phyloP scores from a whole-genome alignment of 2,888 invertebrate species.

The Allygus modestus region DNA sequence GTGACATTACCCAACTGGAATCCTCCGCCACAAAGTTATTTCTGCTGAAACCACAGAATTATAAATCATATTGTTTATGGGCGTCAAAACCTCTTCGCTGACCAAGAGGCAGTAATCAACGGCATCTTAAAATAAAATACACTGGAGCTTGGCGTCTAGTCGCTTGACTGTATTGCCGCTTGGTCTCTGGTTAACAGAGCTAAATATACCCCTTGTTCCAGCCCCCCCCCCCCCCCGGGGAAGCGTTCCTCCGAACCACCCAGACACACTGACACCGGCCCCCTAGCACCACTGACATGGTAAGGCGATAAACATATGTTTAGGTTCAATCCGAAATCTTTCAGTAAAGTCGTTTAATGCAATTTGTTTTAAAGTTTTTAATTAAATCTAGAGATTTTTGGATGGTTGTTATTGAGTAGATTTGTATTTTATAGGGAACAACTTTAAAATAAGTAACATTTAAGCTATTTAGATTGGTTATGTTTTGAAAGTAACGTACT shows the following conservation, averaged over 20 bases:
- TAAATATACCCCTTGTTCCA: conserved; percentile 6
- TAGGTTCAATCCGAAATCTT: too few species aligned
- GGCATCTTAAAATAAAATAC: conserved; percentile 21
- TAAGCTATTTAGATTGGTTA: too few species aligned
- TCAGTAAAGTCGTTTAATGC: too few species aligned
- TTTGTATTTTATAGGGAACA: too few species aligned
- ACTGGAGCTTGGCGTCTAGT: conserved; percentile 5
- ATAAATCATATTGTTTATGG: conserved; percentile 2
- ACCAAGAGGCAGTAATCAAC: conserved; percentile 17
- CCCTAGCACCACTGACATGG: conserved; percentile 14
- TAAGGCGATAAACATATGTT: too few species aligned
- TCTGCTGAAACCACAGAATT: neutral
- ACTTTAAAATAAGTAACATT: too few species aligned
- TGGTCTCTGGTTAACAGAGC: neutral
- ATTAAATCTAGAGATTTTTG: too few species aligned
- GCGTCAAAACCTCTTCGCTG: neutral
- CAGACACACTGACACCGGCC: conserved; percentile 6
- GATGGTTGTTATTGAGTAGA: too few species aligned
- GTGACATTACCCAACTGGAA: neutral
- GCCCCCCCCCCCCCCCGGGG: neutral
- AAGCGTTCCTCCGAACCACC: neutral
- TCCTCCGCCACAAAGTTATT: neutral
- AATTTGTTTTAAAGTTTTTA: too few species aligned
- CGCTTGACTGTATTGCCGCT: conserved; percentile 7
- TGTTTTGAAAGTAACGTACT: too few species aligned